phyloP scores from a whole-genome alignment of 2,797 vertebrate species.

The Xiphophorus birchmanni region DNA sequence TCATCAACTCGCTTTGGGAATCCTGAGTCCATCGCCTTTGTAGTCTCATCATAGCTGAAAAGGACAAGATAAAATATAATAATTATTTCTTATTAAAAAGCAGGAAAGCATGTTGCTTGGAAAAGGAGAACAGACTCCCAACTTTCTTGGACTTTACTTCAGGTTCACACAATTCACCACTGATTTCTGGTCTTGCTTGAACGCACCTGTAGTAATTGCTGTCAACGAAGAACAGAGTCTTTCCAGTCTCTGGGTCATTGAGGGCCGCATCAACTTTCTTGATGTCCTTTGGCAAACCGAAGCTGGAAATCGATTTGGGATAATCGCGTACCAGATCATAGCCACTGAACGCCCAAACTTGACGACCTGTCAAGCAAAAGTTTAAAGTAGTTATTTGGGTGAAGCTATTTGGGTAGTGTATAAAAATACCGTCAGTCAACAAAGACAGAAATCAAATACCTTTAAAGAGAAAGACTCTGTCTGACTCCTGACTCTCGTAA shows the following conservation, averaged over 20 bases:
- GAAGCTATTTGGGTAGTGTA: background rate
- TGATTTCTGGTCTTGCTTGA: background rate
- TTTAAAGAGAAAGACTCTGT: constrained; percentile 85
- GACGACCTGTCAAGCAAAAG: constrained; percentile 32
- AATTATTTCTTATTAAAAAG: background rate
- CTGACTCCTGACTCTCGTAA: constrained; percentile 81
- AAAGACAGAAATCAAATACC: constrained; percentile 62
- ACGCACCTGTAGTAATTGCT: constrained; percentile 84
- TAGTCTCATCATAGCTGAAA: constrained; percentile 84
- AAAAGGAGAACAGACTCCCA: too few species aligned
- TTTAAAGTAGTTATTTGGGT: background rate
- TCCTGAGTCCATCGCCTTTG: constrained; percentile 77
- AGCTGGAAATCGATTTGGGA: constrained; percentile 69
- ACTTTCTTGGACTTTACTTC: too few species aligned
- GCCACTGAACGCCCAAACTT: constrained; percentile 81
- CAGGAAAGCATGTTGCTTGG: background rate
- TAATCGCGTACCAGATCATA: constrained; percentile 76
- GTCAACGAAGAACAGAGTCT: constrained; percentile 85
- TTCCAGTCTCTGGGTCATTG: constrained; percentile 73
- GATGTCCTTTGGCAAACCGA: constrained; percentile 81
- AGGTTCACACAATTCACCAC: too few species aligned
- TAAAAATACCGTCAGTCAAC: background rate
- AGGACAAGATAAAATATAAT: background rate
- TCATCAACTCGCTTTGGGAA: constrained; percentile 72
- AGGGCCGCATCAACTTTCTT: constrained; percentile 85